Base-by-base conservation (phyloP, 2,797 vertebrate species). In the Perodicticus potto region DNA sequence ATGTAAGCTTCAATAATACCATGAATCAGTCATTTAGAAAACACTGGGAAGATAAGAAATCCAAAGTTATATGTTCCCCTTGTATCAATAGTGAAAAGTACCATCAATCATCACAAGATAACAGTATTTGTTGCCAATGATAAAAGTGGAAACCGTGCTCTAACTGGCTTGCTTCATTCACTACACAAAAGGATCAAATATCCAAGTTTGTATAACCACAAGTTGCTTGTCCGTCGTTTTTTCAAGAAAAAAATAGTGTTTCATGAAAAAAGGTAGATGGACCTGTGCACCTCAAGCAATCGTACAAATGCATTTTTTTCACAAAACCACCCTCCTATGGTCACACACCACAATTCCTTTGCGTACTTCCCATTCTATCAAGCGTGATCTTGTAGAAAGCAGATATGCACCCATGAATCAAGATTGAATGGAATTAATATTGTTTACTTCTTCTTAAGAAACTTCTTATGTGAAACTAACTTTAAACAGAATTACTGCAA, bases 201-300 rank as follows among this genome's bases (percentile, higher is more conserved):
- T 4, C 14, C 16, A 95, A 94, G 20, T 90, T 78, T 69, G 76
- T 91, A 63, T 53, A 94, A 84, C 13, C 34, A n/a, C 53, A 73
- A 67, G 88, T 95, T 73, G 25, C 37, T 23, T 27, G 19, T 70
- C 77, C 73, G 72, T 88, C 49, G 72, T 78, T 89, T 53, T 86
- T 93, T 80, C 29, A 86, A 81, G 53, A 6, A 91, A 80, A 67
- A 73, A 89, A 74, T 20, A 2, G 0, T 59, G 45, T 84, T 93
- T 93, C 43, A 20, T 73, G 20, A 49, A 49, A 74, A 73, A 37
- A 90, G 16, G 2, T 7, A 43, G 10, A 27, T 76, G 57, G 73
- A 61, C 49, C 61, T 73, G 7, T 16, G 1, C 2, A 78, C 29
- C 27, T 53, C 37, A 55, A 59, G 81, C 8, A 81, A 65, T 7